These are phyloP conservation scores for Hirundo rustica DNA, from an alignment of 2,797 vertebrate genomes.

Conservation along the genomic window DNA sequence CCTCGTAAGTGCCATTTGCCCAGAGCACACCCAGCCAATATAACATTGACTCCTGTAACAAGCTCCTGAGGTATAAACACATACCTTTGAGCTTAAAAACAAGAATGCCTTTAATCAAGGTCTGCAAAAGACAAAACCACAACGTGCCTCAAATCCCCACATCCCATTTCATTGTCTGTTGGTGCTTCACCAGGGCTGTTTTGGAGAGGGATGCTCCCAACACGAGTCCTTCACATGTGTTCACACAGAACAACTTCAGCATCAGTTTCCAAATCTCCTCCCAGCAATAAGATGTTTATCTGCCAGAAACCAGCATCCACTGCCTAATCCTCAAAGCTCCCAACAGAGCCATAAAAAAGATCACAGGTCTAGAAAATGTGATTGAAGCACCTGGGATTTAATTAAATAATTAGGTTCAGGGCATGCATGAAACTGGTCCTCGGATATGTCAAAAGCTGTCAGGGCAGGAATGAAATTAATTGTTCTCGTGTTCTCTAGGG, in stretches of 20 bases:
- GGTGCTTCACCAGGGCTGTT: neutral
- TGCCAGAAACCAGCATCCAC: neutral
- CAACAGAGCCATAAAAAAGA: neutral
- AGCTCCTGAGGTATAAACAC: neutral
- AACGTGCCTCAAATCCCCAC: neutral
- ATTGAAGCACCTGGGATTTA: neutral
- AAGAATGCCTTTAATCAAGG: neutral
- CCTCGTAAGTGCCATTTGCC: neutral
- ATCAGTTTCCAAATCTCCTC: neutral
- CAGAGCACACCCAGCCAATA: neutral
- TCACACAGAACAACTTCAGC: neutral
- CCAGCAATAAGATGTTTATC: conserved; percentile 1
- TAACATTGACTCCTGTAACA: neutral
- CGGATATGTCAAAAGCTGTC: neutral
- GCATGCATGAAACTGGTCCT: neutral
- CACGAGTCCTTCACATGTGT: neutral
- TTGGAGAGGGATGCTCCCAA: neutral
- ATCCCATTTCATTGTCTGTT: neutral
- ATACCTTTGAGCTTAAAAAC: neutral
- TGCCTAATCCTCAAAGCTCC: neutral
- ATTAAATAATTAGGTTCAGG: neutral
- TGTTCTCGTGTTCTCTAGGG: neutral
- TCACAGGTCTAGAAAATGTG: neutral
- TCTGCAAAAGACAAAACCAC: neutral
- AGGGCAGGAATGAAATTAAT: neutral